phyloP scores from a whole-genome alignment of 2,888 invertebrate genomes.

The Piscicola geometra region DNA sequence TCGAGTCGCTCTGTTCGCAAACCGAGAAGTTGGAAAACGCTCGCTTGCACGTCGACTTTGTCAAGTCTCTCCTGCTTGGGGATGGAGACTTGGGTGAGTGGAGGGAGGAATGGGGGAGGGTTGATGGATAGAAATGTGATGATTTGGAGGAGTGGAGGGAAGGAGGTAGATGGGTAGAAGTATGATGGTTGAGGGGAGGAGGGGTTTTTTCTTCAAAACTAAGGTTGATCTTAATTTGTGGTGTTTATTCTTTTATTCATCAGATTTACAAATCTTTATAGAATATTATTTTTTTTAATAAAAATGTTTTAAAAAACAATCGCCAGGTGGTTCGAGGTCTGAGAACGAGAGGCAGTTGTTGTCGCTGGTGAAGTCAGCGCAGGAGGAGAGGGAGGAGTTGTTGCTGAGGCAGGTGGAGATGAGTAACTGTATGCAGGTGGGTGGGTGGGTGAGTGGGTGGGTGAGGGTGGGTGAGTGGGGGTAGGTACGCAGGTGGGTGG shows the following conservation, averaged over 20 bases:
- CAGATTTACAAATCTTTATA: not conserved
- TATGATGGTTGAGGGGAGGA: too few species aligned
- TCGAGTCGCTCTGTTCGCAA: conserved; percentile 84
- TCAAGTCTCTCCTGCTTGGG: conserved; percentile 60
- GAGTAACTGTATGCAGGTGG: conserved; percentile 64
- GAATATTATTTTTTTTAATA: too few species aligned
- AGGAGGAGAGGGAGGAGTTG: conserved; percentile 54
- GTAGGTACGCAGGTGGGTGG: too few species aligned
- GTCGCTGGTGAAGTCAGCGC: conserved; percentile 67
- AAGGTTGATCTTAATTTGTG: too few species aligned
- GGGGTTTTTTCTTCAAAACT: too few species aligned
- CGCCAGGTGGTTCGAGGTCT: conserved; percentile 47
- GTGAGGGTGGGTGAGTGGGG: too few species aligned
- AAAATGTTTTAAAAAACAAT: not conserved
- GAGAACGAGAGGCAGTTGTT: conserved; percentile 65
- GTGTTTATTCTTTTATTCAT: too few species aligned
- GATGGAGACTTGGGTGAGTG: conserved; percentile 33
- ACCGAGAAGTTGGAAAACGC: conserved; percentile 85
- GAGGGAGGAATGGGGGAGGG: conserved; percentile 33
- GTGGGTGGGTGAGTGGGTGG: too few species aligned
- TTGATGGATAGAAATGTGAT: too few species aligned
- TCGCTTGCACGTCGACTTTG: conserved; percentile 74
- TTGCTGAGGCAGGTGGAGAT: conserved; percentile 71
- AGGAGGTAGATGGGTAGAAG: too few species aligned
- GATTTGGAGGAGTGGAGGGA: too few species aligned